Evolutionary conservation across 2,797 vertebrate genomes (phyloP).

Genomic region (Rhinatrema bivittatum): DNA sequence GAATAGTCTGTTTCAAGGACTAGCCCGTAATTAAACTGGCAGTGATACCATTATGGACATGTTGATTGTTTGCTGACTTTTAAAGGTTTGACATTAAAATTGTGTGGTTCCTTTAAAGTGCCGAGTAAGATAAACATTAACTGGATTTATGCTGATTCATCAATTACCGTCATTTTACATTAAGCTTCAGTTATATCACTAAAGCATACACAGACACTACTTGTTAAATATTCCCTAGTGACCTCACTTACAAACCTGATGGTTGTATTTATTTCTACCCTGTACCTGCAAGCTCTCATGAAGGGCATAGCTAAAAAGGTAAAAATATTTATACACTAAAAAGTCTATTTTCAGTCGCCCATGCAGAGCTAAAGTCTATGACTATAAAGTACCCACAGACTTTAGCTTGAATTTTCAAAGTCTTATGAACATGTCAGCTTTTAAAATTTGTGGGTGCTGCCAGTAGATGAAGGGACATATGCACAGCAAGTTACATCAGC

Average conservation of each 20-base stretch:
- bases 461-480: too few species aligned
- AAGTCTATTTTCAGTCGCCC: too few species aligned
- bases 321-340: too few species aligned
- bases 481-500: too few species aligned
- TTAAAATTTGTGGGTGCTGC: too few species aligned
- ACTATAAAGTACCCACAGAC: too few species aligned
- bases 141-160: background rate
- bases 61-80: background rate
- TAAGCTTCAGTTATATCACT: background rate
- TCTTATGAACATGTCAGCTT: too few species aligned
- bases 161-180: slow-evolving; percentile 4
- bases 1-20: too few species aligned
- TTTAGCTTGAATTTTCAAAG: too few species aligned
- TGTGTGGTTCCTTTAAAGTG: background rate
- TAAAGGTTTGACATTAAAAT: background rate
- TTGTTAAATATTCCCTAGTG: slow-evolving; percentile 25
- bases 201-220: slow-evolving; percentile 9
- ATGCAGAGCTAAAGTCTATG: too few species aligned
- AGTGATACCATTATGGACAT: background rate
- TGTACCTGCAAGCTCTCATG: background rate
- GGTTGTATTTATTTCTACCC: slow-evolving; percentile 20
- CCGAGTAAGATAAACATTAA: background rate
- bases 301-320: too few species aligned
- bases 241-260: slow-evolving; percentile 18
- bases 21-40: background rate